Base-by-base conservation (phyloP, 2,113 vertebrate species). In the Callocephalon fimbriatum region DNA sequence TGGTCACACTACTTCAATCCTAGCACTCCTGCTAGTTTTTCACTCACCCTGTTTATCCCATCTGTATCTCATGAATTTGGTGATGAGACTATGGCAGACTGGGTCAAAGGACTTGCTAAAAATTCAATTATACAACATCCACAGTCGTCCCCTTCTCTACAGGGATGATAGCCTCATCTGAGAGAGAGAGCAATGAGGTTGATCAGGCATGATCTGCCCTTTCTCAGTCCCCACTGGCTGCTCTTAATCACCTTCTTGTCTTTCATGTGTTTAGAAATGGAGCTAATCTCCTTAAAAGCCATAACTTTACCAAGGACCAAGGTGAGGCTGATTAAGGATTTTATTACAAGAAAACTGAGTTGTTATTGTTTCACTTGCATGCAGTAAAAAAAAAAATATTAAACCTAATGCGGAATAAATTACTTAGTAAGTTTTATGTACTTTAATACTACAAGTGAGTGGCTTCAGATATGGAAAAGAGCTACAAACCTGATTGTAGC, bases 331-430 rank as follows among this genome's bases (percentile, higher is more conserved):
- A 76, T 83, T 4, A 35, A 22, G 7, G 29, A 54, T 91, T 96
- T 94, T 73, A 70, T 74, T 58, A 76, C 86, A 96, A 51, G 75
- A 93, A 93, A 90, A 81, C 82, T 61, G 76, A 72, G 31, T 68
- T 85, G 58, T 72, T 84, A 81, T 44, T 54, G 45, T 93, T 72
- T 48, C 59, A 58, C 59, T 74, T 75, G 59, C 22, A 72, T 80
- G 81, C 40, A 40, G 16, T 90, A 13, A n/a, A 68, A 80, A n/a
- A 68, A 80, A 75, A 84, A 62, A 47, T 37, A 37, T 7, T 7
- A 54, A 25, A 44, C n/a, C 19, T 32, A 26, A 50, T 37, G 50
- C 32, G 27, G 42, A 70, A 72, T 47, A 83, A 79, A 88, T 70
- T 48, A 67, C 68, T 61, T 38, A 15, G 14, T 44, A 62, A 74